These are phyloP conservation scores for Agonopterix arenella DNA, from an alignment of 2,888 invertebrate species.

Conservation along the genomic window DNA sequence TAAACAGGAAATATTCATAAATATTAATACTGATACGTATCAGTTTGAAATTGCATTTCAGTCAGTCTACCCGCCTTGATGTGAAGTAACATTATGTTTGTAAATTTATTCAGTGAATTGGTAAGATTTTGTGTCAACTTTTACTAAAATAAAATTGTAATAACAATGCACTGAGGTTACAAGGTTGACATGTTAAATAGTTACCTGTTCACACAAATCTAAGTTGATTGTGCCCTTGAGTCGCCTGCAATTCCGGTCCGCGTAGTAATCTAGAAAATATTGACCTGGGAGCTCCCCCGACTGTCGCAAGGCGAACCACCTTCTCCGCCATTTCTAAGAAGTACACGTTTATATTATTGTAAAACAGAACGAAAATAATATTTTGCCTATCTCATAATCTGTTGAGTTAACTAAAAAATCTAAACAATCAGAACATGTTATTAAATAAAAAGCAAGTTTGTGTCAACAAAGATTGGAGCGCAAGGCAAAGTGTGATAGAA, in stretches of 20 bases:
- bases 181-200: slow-evolving; percentile 15
- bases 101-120: too few species aligned
- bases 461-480: slow-evolving; percentile 50
- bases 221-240: slow-evolving; percentile 94
- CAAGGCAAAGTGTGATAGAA: slow-evolving; percentile 10
- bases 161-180: too few species aligned
- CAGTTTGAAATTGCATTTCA: too few species aligned
- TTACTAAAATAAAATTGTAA: too few species aligned
- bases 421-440: background rate
- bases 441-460: slow-evolving; percentile 12
- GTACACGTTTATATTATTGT: slow-evolving; percentile 10
- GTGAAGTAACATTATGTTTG: too few species aligned
- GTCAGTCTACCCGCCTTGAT: too few species aligned
- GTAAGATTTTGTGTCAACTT: too few species aligned
- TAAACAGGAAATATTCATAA: background rate
- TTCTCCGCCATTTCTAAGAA: slow-evolving; percentile 92
- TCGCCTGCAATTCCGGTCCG: slow-evolving; percentile 89
- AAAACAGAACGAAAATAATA: background rate
- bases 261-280: slow-evolving; percentile 95
- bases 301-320: slow-evolving; percentile 95
- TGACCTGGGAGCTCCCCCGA: slow-evolving; percentile 95
- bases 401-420: background rate
- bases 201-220: slow-evolving; percentile 96
- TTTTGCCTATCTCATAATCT: too few species aligned
- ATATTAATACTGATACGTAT: background rate